A percentile compares a stretch with the other conserved stretches of the same genome.
These are phyloP conservation scores for Conomelus anceps DNA, from an alignment of 2,888 invertebrate genomes.

Conservation along the genomic window DNA sequence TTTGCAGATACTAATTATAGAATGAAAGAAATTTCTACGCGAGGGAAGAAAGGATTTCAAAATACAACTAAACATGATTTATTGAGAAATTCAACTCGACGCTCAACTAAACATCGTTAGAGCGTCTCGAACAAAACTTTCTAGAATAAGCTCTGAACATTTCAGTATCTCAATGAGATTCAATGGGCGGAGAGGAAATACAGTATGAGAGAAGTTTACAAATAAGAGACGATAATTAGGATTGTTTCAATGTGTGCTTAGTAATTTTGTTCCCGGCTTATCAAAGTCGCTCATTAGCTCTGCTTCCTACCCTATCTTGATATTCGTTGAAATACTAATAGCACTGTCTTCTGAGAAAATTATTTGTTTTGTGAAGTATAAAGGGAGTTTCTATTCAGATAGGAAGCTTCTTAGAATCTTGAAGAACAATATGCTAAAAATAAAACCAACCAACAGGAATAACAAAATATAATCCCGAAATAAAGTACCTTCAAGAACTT, in stretches of 20 bases:
- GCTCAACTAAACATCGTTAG: too few species aligned
- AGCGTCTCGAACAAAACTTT: too few species aligned
- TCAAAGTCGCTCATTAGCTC: background rate
- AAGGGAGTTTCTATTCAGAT: background rate
- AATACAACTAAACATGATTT: too few species aligned
- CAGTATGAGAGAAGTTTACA: background rate
- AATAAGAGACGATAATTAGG: background rate
- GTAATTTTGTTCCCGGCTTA: background rate
- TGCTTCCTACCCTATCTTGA: background rate
- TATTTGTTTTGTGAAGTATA: background rate
- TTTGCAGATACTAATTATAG: too few species aligned
- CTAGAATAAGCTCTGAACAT: too few species aligned
- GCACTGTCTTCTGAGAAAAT: background rate
- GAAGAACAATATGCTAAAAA: background rate
- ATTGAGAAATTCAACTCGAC: too few species aligned
- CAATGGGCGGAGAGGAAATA: background rate
- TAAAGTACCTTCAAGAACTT: too few species aligned
- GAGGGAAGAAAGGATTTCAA: too few species aligned
- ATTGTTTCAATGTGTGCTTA: background rate
- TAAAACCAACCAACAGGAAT: too few species aligned
- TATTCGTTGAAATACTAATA: background rate
- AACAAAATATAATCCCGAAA: too few species aligned
- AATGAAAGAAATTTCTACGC: too few species aligned
- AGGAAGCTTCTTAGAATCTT: background rate
- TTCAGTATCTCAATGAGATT: background rate